Evolutionary conservation across 1,140 invertebrate species (phyloP).

Genomic region (Mylabris phalerata): DNA sequence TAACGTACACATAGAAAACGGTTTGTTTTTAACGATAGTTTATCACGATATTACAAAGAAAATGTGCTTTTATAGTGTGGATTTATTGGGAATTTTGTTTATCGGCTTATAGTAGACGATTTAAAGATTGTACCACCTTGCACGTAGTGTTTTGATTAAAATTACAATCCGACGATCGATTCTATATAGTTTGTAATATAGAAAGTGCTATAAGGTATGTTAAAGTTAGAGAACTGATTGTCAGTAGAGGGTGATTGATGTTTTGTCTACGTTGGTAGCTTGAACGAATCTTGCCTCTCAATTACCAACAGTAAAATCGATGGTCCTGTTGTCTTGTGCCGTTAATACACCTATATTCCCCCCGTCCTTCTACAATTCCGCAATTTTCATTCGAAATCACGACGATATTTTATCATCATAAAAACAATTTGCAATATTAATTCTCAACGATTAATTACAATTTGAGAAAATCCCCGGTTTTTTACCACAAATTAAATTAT

Average conservation of each 20-base stretch:
- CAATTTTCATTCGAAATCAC: too few species aligned
- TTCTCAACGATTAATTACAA: too few species aligned
- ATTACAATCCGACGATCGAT: background rate
- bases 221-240: conserved; percentile 4
- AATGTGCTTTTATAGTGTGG: background rate
- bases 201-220: background rate
- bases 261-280: conserved; percentile 4
- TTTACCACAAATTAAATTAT: too few species aligned
- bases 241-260: conserved; percentile 12
- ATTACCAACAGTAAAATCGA: conserved; percentile 2
- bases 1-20: background rate
- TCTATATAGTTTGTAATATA: too few species aligned
- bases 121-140: background rate
- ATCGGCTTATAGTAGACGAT: background rate
- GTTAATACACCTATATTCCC: background rate
- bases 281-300: conserved; percentile 11
- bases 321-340: conserved; percentile 4
- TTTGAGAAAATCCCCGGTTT: too few species aligned
- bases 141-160: background rate
- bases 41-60: background rate
- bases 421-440: too few species aligned
- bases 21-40: background rate
- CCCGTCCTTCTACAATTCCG: too few species aligned
- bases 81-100: background rate
- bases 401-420: too few species aligned